A percentile compares a stretch with the other conserved stretches of the same genome.
These are phyloP conservation scores for Callospermophilus lateralis DNA, from an alignment of 2,113 vertebrate species.

Conservation along the genomic window DNA sequence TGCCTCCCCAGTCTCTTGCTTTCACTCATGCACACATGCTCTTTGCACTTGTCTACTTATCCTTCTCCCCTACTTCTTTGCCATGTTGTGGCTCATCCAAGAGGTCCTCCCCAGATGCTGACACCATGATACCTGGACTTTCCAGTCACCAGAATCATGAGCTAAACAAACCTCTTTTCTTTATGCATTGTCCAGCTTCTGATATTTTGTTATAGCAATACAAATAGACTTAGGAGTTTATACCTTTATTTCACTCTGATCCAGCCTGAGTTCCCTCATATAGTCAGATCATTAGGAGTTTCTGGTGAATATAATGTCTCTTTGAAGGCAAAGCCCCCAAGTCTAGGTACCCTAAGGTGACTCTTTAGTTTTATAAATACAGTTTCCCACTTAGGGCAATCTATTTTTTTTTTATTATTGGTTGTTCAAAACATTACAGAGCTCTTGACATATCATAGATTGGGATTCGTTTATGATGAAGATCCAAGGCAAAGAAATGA, in stretches of 20 bases:
- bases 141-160: background rate
- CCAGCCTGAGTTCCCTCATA: background rate
- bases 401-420: too few species aligned
- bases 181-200: background rate
- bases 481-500: background rate
- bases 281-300: background rate
- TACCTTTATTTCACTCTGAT: background rate
- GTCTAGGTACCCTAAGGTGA: background rate
- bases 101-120: background rate
- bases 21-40: background rate
- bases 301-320: background rate
- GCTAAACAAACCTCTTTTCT: background rate
- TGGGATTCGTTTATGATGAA: conserved; percentile 16
- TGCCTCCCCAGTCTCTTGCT: background rate
- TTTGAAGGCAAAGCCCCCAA: background rate
- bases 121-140: background rate
- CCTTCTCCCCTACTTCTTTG: background rate
- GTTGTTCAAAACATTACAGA: too few species aligned
- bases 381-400: background rate
- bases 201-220: background rate
- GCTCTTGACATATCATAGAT: too few species aligned
- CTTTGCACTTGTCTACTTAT: too few species aligned
- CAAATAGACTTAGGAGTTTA: background rate
- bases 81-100: background rate
- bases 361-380: background rate